phyloP scores from a whole-genome alignment of 92 coral and sea anemone species.

The Epizoanthus fatuus region DNA sequence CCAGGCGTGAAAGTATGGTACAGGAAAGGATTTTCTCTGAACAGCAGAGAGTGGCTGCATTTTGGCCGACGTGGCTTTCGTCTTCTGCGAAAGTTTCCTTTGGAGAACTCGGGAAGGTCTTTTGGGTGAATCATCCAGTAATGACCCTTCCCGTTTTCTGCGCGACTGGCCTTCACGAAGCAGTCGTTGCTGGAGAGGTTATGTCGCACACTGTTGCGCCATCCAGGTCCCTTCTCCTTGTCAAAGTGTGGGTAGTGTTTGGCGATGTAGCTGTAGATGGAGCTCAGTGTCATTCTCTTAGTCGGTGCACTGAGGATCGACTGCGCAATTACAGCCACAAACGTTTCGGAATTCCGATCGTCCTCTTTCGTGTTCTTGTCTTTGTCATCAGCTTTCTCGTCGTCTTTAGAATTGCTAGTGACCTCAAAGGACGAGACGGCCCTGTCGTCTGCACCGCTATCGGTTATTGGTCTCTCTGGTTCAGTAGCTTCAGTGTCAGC shows the following conservation, averaged over 20 bases:
- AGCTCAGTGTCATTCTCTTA: constrained; percentile 97
- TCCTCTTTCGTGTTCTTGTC: constrained; percentile 77
- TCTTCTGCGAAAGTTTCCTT: constrained; percentile 95
- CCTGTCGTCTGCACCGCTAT: constrained; percentile 26
- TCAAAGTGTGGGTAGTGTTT: constrained; percentile 94
- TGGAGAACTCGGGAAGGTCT: constrained; percentile 97
- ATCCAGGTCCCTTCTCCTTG: constrained; percentile 98
- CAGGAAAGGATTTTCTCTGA: constrained; percentile 67
- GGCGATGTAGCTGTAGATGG: constrained; percentile 97
- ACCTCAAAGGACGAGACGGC: constrained; percentile 36
- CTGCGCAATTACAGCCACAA: constrained; percentile 98
- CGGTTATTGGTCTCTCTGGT: constrained; percentile 32
- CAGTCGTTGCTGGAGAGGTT: constrained; percentile 99
- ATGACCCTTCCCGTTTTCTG: constrained; percentile 99
- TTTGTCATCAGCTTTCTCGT: constrained; percentile 58
- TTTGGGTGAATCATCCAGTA: constrained; percentile 99
- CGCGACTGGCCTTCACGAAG: constrained; percentile 98
- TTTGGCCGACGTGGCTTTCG: constrained; percentile 97
- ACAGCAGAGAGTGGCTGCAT: constrained; percentile 90
- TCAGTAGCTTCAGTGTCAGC: constrained; percentile 1
- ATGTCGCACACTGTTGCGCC: constrained; percentile 99
- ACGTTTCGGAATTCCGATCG: constrained; percentile 92
- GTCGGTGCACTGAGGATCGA: constrained; percentile 95
- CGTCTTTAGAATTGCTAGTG: constrained; percentile 33
- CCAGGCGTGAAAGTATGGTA: constrained; percentile 61